Percentiles rank a stretch among this genome's conserved stretches.
These are phyloP conservation scores for Orthonevra nobilis DNA, from an alignment of 2,888 invertebrate genomes.

Conservation along the genomic window DNA sequence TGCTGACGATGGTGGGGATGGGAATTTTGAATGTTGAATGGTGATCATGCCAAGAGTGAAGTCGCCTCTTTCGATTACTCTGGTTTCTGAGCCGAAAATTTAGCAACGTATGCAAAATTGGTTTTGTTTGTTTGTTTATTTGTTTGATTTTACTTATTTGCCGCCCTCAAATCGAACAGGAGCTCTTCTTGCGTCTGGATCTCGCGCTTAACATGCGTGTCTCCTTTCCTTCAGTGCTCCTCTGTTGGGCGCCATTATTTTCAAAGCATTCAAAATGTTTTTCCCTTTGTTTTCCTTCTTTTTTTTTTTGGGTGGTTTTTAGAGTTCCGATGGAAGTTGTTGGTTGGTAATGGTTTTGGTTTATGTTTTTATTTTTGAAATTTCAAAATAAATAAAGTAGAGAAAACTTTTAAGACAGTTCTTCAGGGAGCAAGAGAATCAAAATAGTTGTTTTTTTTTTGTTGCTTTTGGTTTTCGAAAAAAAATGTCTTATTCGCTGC, in stretches of 20 bases:
- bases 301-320: too few species aligned
- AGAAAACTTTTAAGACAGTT: conserved; percentile 22
- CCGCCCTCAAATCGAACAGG: conserved; percentile 50
- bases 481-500: conserved; percentile 36
- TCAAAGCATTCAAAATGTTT: neutral
- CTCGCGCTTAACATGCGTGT: too few species aligned
- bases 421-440: conserved; percentile 25
- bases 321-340: conserved; percentile 28
- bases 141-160: conserved; percentile 17
- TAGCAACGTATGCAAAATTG: conserved; percentile 19
- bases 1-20: too few species aligned
- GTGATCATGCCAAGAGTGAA: conserved; percentile 52
- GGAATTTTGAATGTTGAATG: too few species aligned
- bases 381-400: conserved; percentile 26
- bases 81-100: conserved; percentile 9
- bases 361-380: conserved; percentile 47
- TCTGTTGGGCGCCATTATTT: conserved; percentile 57
- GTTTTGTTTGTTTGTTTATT: conserved; percentile 29
- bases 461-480: too few species aligned
- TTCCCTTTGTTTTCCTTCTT: too few species aligned
- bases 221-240: neutral
- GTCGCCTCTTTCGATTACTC: neutral
- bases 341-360: neutral
- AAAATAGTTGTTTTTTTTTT: too few species aligned
- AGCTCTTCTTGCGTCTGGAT: conserved; percentile 21